Base-by-base conservation (phyloP, 1,140 invertebrate species). In the Trichomalopsis sarcophagae region DNA sequence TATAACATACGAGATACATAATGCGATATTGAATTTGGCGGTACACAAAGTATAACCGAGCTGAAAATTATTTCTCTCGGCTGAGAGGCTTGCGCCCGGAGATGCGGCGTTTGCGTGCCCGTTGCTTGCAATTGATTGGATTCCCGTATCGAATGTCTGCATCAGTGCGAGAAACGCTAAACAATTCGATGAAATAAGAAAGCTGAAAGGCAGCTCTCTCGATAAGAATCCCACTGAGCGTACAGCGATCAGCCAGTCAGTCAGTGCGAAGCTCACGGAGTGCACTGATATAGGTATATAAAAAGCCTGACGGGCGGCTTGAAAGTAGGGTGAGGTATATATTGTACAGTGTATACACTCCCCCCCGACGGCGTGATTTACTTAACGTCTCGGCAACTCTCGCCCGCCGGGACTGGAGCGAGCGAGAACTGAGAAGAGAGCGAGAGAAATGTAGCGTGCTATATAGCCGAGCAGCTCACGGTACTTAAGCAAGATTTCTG, bases 401-500 rank as follows among this genome's bases (percentile, higher is more conserved):
- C 30, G 27, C 27, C 1, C 27, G 27, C 27, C 27, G 68, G 17
- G 23, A 13, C 9, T 3, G 17, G 68, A 11, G 68, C n/a, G 68
- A 14, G 69, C 0, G 69, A 71, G n/a, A n/a, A n/a, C n/a, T n/a
- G n/a, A n/a, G 69, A 44, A 33, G 27, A 62, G 21, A 76, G 36
- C 21, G 40, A n/a, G 36, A 75, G 21, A n/a, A 44, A n/a, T 36
- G 36, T 36, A 75, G 36, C 14, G 14, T 74, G 71, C 14, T 36
- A 36, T 36, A 74, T 36, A 75, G 3, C 69, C 36, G 1, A 44
- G n/a, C 23, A 27, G 27, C n/a, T 23, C 21, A 76, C 69, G 76
- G 55, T 88, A 88, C 87, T 88, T 88, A 89, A 87, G 85, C 71
- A 86, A 86, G 86, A 89, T 89, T 88, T 90, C 89, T 89, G 87